These are phyloP conservation scores for Bimastos eiseni DNA, from an alignment of 2,888 invertebrate species.

Conservation along the genomic window DNA sequence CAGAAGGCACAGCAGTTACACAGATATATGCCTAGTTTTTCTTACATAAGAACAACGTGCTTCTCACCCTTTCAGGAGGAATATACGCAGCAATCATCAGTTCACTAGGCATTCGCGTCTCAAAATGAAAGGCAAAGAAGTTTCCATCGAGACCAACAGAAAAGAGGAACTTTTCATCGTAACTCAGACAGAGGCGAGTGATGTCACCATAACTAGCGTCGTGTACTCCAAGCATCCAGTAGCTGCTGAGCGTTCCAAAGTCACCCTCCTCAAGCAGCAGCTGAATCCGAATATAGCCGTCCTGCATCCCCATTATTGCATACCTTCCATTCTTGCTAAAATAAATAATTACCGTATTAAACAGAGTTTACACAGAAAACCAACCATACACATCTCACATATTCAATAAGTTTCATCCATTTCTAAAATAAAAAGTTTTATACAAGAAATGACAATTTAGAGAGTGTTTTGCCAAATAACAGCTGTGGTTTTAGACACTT, in stretches of 20 bases:
- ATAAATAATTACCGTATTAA: constrained; percentile 38
- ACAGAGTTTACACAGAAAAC: not conserved
- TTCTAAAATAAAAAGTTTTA: not conserved
- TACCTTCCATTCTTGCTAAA: constrained; percentile 41
- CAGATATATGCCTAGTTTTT: too few relatives aligned
- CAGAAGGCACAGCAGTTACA: not conserved
- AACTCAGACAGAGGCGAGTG: constrained; percentile 51
- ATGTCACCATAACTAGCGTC: constrained; percentile 59
- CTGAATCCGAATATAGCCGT: constrained; percentile 60
- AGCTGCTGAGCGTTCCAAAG: constrained; percentile 47
- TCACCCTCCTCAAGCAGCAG: constrained; percentile 41
- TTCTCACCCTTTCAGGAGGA: not conserved
- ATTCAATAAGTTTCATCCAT: not conserved
- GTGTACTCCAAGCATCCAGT: constrained; percentile 58
- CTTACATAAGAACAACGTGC: too few relatives aligned
- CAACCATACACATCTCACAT: not conserved
- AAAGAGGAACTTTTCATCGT: constrained; percentile 53
- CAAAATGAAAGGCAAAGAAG: constrained; percentile 55
- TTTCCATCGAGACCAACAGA: constrained; percentile 60
- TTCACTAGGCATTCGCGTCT: not conserved
- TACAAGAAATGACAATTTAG: not conserved
- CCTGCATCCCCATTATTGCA: constrained; percentile 57
- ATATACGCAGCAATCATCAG: not conserved
- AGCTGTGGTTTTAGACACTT: not conserved
- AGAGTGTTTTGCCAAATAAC: not conserved